Evolutionary conservation across 2,888 invertebrate species (phyloP), one percentile per base, ranked within the genome.

Genomic region (Choristoneura rosaceana): DNA sequence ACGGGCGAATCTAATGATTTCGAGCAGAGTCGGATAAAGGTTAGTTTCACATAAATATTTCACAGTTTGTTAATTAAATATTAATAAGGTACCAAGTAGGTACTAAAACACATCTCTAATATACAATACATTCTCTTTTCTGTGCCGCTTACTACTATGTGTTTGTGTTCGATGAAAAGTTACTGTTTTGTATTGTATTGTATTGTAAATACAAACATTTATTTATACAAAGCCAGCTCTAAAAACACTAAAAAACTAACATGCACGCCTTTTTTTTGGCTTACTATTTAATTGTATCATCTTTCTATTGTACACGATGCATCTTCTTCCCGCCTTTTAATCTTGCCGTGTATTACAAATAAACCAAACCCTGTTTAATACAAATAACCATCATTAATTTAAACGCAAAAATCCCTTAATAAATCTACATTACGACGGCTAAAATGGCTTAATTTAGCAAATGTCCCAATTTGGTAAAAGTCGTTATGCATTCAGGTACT

Each of bases 361-460:
- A 50, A 65, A 52, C 52, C 7, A 55, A 14, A 41, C 12, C 17
- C 9, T 64, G 50, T n/a, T 55, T 66, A 52, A 41, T 55, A 66
- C 55, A 65, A 65, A 65, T 65, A n/a, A n/a, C 38, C 33, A 41
- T 55, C 65, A 66, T 66, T 66, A 41, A 55, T 55, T 55, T 41
- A 14, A 65, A 41, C 41, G 41, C 14, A 55, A 66, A 66, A 66
- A 50, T 66, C 55, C 43, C 4, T 7, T 25, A 14, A 14, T 55
- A 66, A 52, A 66, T 55, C 38, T n/a, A 63, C 63, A 63, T 63
- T 63, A 63, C 25, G 25, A 14, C 45, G 14, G 17, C 8, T 14
- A 14, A 66, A 17, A 55, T 25, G 55, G 65, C n/a, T 64, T 64
- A 50, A 65, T 55, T 55, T 66, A 66, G 41, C 17, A 55, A 66